A percentile compares a stretch with the other conserved stretches of the same genome.
Conservation (phyloP, 2,113 vertebrate species). For the Eolophus roseicapilla region DNA sequence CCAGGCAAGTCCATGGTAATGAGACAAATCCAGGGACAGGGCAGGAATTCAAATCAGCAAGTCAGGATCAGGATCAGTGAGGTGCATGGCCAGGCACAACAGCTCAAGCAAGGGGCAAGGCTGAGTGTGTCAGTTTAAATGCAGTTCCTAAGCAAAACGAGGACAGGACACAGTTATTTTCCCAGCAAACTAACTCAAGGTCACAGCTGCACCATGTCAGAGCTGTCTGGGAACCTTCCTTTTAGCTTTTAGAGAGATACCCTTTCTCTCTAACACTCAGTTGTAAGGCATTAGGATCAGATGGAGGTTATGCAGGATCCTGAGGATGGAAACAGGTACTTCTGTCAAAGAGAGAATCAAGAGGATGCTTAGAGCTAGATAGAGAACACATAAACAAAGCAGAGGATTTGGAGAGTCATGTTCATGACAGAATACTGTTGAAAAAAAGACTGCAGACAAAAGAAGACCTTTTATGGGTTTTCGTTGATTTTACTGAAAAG, state of each 20-base stretch:
- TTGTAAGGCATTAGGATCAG: neutral
- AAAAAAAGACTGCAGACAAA: neutral
- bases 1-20: neutral
- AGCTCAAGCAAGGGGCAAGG: neutral
- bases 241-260: neutral
- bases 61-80: neutral
- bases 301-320: neutral
- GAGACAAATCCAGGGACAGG: neutral
- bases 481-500: neutral
- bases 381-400: neutral
- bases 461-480: neutral
- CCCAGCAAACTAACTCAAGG: neutral
- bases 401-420: neutral
- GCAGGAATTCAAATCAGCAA: neutral
- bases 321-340: neutral
- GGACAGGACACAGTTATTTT: neutral
- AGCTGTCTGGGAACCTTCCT: neutral
- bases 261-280: neutral
- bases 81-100: neutral
- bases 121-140: neutral
- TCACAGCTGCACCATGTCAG: neutral
- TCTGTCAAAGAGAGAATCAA: neutral
- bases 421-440: neutral
- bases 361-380: neutral
- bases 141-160: rapidly evolving